phyloP scores from a whole-genome alignment of 1,140 invertebrate species.

The Daktulosphaira vitifoliae region DNA sequence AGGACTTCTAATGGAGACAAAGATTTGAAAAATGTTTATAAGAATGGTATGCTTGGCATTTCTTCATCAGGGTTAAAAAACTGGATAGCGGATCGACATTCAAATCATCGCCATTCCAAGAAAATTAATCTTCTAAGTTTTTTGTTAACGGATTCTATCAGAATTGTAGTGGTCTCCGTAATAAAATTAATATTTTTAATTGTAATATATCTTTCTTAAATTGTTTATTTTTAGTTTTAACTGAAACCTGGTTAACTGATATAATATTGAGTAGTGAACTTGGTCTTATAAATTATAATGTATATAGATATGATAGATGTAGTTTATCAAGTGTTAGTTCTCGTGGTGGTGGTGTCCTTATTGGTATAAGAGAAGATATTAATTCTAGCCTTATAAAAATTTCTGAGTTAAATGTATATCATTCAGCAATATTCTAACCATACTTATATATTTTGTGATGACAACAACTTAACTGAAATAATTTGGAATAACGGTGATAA shows the following conservation, averaged over 20 bases:
- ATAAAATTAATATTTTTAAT: neutral
- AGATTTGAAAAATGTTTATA: neutral
- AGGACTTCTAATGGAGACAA: neutral
- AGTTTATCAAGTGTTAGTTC: neutral
- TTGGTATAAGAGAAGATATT: neutral
- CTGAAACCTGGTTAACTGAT: slow-evolving; percentile 3
- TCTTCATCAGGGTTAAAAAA: neutral
- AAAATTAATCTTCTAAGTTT: too few relatives aligned
- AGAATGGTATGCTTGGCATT: neutral
- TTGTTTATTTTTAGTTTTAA: neutral
- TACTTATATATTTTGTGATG: neutral
- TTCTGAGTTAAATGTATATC: neutral
- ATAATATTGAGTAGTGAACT: neutral
- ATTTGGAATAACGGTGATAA: neutral
- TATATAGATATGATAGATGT: neutral
- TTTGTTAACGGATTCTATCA: neutral
- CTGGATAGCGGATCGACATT: neutral
- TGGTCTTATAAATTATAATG: neutral
- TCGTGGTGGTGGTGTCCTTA: neutral
- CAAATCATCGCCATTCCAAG: neutral
- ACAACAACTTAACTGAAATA: neutral
- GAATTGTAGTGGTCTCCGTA: neutral
- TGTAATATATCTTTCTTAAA: neutral
- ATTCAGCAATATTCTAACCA: neutral
- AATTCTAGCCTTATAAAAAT: neutral